Conservation (phyloP, 2,797 vertebrate genomes). For the Knipowitschia caucasica region DNA sequence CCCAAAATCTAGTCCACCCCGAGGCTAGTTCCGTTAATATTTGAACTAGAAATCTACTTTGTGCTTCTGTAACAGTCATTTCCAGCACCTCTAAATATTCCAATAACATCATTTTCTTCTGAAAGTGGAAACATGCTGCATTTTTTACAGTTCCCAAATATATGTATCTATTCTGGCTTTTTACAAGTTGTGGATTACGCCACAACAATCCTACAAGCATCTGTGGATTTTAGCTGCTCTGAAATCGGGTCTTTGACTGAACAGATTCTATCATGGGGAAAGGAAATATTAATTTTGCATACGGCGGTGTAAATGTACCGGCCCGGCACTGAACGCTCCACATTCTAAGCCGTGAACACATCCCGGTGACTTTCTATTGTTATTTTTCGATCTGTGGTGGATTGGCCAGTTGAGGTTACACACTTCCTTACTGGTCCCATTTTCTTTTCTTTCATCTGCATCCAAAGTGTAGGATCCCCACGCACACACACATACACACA, state of each 20-base stretch:
- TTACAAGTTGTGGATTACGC: background rate
- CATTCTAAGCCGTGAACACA: background rate
- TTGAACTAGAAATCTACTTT: too few relatives aligned
- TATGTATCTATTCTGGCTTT: background rate
- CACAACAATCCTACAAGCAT: background rate
- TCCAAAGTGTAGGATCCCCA: conserved; percentile 25
- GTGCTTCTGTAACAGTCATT: too few relatives aligned
- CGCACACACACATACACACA: conserved; percentile 22
- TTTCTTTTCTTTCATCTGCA: conserved; percentile 38
- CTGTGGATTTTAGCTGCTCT: background rate
- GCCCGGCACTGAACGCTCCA: conserved; percentile 4
- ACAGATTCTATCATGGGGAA: conserved; percentile 3
- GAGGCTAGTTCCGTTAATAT: too few relatives aligned
- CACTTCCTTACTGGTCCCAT: conserved; percentile 24
- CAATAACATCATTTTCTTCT: too few relatives aligned
- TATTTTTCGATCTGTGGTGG: conserved; percentile 7
- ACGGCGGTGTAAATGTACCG: conserved; percentile 12
- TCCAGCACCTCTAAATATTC: too few relatives aligned
- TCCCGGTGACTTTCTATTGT: background rate
- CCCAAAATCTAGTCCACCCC: too few relatives aligned
- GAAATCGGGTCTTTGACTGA: conserved; percentile 5
- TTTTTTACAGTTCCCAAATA: too few relatives aligned
- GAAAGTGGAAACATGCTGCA: too few relatives aligned
- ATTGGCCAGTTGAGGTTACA: conserved; percentile 28
- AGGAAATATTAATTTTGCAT: conserved; percentile 10